phyloP scores from a whole-genome alignment of 2,113 vertebrate species.

The Martes martes region DNA sequence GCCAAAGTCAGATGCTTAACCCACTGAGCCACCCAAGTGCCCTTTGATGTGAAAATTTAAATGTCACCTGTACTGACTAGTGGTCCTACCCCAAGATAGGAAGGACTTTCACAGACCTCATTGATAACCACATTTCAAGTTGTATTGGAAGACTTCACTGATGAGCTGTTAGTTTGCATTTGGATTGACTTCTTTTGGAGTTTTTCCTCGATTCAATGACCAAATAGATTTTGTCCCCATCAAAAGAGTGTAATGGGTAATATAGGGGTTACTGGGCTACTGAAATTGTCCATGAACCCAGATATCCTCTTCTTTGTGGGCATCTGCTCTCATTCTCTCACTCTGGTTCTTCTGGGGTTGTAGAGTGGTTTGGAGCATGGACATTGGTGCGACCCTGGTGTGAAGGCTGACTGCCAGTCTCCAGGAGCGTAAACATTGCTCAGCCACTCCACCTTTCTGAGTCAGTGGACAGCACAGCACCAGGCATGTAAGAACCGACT shows the following conservation, averaged over 20 bases:
- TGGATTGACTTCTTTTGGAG: background rate
- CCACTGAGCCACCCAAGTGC: too few relatives aligned
- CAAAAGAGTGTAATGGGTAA: background rate
- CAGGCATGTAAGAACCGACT: background rate
- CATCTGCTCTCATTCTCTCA: background rate
- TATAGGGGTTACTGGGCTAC: background rate
- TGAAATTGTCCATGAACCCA: background rate
- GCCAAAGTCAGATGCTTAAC: too few relatives aligned
- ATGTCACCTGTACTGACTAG: background rate
- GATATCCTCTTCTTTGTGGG: background rate
- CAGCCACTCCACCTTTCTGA: background rate
- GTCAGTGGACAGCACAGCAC: background rate
- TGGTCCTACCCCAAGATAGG: background rate
- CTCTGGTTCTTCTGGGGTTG: background rate
- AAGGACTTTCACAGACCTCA: background rate
- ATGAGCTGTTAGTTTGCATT: background rate
- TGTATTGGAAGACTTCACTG: background rate
- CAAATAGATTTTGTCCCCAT: background rate
- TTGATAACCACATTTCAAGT: background rate
- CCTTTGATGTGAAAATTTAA: background rate
- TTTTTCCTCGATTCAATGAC: background rate
- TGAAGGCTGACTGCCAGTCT: background rate
- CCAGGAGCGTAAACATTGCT: background rate
- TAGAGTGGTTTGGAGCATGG: background rate
- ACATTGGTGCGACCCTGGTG: background rate